These are phyloP conservation scores for Macrotus californicus DNA, from an alignment of 2,113 vertebrate genomes.

Conservation along the genomic window DNA sequence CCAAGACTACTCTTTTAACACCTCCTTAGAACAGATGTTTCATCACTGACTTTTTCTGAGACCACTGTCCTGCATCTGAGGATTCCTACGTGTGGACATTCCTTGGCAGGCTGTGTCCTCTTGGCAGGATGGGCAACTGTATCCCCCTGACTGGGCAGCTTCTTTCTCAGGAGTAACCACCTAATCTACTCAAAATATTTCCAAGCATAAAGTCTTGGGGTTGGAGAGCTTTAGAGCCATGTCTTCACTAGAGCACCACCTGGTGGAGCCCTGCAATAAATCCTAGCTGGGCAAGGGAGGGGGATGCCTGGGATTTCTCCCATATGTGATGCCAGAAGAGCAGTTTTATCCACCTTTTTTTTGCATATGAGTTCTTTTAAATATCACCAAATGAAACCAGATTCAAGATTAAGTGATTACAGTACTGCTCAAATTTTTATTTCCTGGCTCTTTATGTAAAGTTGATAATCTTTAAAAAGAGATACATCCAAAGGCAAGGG, in stretches of 20 bases:
- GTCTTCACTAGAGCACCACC: slow-evolving; percentile 65
- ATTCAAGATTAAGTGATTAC: neutral
- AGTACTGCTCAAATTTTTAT: neutral
- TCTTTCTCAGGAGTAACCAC: slow-evolving; percentile 1
- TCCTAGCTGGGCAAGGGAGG: neutral
- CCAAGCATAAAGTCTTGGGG: neutral
- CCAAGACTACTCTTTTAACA: neutral
- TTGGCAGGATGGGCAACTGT: neutral
- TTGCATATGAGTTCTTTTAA: neutral
- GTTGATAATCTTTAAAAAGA: neutral
- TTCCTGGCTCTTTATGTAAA: neutral
- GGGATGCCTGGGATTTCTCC: neutral
- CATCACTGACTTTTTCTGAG: neutral
- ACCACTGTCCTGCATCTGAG: neutral
- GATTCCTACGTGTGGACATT: neutral
- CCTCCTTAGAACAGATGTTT: neutral
- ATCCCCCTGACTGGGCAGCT: neutral
- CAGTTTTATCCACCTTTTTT: neutral
- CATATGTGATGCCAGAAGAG: neutral
- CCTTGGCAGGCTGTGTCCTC: neutral
- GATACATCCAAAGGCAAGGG: neutral
- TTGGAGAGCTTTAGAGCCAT: neutral
- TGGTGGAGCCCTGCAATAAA: slow-evolving; percentile 52
- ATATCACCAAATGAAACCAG: neutral
- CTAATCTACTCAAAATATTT: neutral